Evolutionary conservation across 2,113 vertebrate genomes (phyloP).

Genomic region (Trinectes maculatus): DNA sequence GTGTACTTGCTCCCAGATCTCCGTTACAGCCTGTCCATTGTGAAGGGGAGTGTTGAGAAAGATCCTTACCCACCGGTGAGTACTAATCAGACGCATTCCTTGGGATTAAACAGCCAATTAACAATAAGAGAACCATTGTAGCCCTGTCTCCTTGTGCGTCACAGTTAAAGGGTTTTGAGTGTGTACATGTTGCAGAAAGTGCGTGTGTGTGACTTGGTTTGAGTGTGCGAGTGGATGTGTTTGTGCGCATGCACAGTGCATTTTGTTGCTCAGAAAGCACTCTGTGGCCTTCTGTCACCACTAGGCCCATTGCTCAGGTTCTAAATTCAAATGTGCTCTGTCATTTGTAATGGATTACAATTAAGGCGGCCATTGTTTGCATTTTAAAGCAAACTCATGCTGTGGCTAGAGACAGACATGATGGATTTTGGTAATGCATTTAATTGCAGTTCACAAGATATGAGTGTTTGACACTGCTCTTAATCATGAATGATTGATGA

Average conservation of each 20-base stretch:
- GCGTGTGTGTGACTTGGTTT: constrained; percentile 15
- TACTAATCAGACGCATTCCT: constrained; percentile 84
- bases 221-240: neutral
- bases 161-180: constrained; percentile 67
- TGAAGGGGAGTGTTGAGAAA: constrained; percentile 79
- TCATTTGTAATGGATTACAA: neutral
- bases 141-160: constrained; percentile 76
- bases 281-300: constrained; percentile 20
- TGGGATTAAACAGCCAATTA: constrained; percentile 85
- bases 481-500: too few species aligned
- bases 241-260: constrained; percentile 34
- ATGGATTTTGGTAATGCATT: neutral
- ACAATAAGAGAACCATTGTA: constrained; percentile 83
- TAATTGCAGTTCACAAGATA: constrained; percentile 20
- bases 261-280: constrained; percentile 20
- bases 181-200: constrained; percentile 33
- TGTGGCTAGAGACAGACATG: neutral
- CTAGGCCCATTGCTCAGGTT: constrained; percentile 7
- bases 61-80: constrained; percentile 70
- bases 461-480: neutral
- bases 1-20: constrained; percentile 52
- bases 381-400: neutral
- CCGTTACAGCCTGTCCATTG: constrained; percentile 77
- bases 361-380: neutral
- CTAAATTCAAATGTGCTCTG: neutral